Evolutionary conservation across 2,888 invertebrate genomes (phyloP).

Genomic region (Rapana venosa): DNA sequence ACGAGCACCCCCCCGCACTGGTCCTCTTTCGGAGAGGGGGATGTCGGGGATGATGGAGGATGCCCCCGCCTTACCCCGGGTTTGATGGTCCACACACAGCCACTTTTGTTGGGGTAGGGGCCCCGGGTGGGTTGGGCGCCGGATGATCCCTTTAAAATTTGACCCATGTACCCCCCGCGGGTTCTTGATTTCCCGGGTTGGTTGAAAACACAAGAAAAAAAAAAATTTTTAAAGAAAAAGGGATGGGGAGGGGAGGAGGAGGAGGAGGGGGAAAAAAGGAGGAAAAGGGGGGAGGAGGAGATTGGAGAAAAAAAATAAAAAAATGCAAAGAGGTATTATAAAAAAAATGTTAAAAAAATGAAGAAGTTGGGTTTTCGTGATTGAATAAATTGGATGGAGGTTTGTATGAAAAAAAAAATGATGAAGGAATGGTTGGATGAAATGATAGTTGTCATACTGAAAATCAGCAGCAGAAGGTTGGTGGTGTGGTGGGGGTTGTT

Average conservation of each 20-base stretch:
- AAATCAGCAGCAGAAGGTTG: no score
- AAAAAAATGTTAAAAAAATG: no score
- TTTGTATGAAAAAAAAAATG: no score
- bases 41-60: conserved; percentile 79
- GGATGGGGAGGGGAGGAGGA: background rate
- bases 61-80: conserved; percentile 76
- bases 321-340: no score
- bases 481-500: no score
- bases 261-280: background rate
- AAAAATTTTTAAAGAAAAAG: background rate
- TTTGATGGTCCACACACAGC: conserved; percentile 79
- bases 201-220: background rate
- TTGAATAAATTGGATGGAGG: no score
- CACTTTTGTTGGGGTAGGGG: conserved; percentile 77
- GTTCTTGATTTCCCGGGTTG: conserved; percentile 60
- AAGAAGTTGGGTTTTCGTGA: no score
- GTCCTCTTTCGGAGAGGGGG: conserved; percentile 73
- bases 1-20: conserved; percentile 78
- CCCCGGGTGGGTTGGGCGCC: conserved; percentile 80
- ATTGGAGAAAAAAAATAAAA: no score
- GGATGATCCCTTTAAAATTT: conserved; percentile 76
- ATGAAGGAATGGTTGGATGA: no score
- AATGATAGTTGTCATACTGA: no score
- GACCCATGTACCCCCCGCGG: conserved; percentile 70
- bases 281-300: no score